These are phyloP conservation scores for Halictus ligatus DNA, from an alignment of 2,888 invertebrate species.

Conservation along the genomic window DNA sequence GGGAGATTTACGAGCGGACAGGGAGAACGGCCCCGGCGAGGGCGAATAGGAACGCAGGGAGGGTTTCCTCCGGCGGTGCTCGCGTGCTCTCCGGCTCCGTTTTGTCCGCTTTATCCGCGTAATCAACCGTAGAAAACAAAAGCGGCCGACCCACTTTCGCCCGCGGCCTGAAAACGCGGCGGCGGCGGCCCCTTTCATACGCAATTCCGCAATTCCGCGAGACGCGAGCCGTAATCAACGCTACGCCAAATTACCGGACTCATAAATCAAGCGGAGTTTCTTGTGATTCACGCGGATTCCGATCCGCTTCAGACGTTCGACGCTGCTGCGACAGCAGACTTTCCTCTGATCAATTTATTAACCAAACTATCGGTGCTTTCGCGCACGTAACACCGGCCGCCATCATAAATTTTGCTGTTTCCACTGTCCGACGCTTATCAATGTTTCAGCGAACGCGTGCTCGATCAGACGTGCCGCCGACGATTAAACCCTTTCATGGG, in stretches of 20 bases:
- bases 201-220: conserved; percentile 6
- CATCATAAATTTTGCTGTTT: neutral
- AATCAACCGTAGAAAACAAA: neutral
- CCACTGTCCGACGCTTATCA: neutral
- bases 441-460: neutral
- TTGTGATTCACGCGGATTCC: neutral
- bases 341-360: neutral
- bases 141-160: neutral
- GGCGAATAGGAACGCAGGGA: conserved; percentile 1
- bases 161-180: neutral
- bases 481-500: neutral
- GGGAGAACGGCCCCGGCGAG: neutral
- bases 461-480: neutral
- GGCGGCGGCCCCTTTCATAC: neutral
- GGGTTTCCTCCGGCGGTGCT: neutral
- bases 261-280: neutral
- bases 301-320: neutral
- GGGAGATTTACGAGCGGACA: neutral
- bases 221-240: neutral
- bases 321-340: neutral
- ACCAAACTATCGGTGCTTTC: neutral
- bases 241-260: neutral
- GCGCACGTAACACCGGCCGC: neutral
- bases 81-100: neutral
- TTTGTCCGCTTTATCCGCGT: neutral